A percentile compares a stretch with the other conserved stretches of the same genome.
phyloP scores from a whole-genome alignment of 2,888 invertebrate species.

The Conops quadrifasciatus region DNA sequence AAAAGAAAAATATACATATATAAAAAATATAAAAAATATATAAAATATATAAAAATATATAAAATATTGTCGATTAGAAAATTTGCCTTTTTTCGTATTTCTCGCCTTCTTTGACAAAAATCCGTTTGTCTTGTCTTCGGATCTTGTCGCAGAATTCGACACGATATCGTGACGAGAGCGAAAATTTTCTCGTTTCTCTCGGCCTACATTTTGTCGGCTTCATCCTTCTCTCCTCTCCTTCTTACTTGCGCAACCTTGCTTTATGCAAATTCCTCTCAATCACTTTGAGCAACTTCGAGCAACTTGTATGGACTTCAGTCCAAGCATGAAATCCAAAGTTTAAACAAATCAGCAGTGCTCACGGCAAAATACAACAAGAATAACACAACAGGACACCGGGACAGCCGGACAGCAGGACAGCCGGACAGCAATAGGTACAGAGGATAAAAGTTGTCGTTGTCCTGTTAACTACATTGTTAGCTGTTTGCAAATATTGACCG shows the following conservation, averaged over 20 bases:
- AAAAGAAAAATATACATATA: too few relatives aligned
- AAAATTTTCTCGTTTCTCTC: too few relatives aligned
- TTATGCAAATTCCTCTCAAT: conserved; percentile 24
- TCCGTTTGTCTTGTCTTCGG: too few relatives aligned
- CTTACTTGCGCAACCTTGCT: not conserved
- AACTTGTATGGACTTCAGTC: conserved; percentile 10
- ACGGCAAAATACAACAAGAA: conserved; percentile 8
- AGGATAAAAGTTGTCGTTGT: conserved; percentile 13
- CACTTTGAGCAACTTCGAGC: too few relatives aligned
- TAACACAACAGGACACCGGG: not conserved
- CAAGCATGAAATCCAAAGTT: conserved; percentile 31
- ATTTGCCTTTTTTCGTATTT: too few relatives aligned
- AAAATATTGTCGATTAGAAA: too few relatives aligned
- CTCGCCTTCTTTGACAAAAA: too few relatives aligned
- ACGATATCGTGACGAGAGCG: too few relatives aligned
- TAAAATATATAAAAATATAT: too few relatives aligned
- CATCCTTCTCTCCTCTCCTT: not conserved
- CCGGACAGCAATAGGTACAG: not conserved
- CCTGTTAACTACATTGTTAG: conserved; percentile 45
- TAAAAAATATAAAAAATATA: too few relatives aligned
- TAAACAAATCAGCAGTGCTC: conserved; percentile 31
- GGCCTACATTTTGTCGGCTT: too few relatives aligned
- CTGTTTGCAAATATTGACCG: conserved; percentile 60
- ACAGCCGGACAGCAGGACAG: not conserved
- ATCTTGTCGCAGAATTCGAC: too few relatives aligned